Base-by-base conservation (phyloP, 2,113 vertebrate species). In the Melanerpes formicivorus region DNA sequence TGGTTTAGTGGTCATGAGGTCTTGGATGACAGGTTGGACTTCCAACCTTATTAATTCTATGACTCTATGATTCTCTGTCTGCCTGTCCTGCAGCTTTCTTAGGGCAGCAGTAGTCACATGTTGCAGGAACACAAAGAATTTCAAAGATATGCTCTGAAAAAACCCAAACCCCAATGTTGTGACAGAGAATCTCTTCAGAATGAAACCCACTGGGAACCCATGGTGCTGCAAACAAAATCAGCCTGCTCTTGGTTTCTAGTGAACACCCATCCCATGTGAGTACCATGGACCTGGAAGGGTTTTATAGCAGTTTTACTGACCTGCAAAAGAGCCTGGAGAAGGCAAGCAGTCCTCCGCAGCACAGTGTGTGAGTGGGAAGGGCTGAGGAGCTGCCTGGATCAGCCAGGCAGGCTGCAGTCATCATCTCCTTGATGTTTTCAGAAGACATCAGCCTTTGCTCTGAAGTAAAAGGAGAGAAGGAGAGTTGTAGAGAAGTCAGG, bases 131-230 rank as follows among this genome's bases (percentile, higher is more conserved):
- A 30, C 7, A 44, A 48, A 59, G 34, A 8, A 5, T 74, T 71
- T 87, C 37, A 40, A 72, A 64, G 15, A 26, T 17, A 4, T 0
- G 1, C 7, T 72, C 60, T 30, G 27, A 74, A 83, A 79, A 12
- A 15, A 48, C 19, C 37, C 13, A 1, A 14, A 14, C 54, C 22
- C 37, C 13, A 1, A 1, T 48, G 22, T 11, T 34, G 13, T 67
- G 30, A 58, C 19, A 63, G 75, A 66, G 29, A 15, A 46, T 58
- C 23, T 18, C n/a, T 63, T 52, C 29, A 25, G 54, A 63, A 63
- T 3, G 10, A 65, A 87, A 42, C 13, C 62, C 42, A 5, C 0
- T 0, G 9, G 29, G 29, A 84, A 75, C 26, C 9, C 4, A 14
- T 16, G 1, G 1, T 44, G 13, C 46, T 42, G 27, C 37, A 44